These are phyloP conservation scores for Zophobas morio DNA, from an alignment of 1,140 invertebrate genomes.

Conservation along the genomic window DNA sequence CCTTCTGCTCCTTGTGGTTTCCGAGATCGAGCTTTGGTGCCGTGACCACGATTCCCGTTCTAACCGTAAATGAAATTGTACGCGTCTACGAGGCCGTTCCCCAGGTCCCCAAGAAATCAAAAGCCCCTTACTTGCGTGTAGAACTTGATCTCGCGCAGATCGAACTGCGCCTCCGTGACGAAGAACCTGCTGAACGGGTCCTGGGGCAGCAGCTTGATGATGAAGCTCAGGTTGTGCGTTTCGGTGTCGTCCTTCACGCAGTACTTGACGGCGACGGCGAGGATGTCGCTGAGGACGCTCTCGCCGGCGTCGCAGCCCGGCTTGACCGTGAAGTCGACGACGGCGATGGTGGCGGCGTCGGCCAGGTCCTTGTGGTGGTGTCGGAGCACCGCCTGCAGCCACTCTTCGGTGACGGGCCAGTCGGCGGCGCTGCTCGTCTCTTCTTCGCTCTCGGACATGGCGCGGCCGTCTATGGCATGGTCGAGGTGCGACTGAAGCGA, in stretches of 20 bases:
- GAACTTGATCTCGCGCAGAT: slow-evolving; percentile 86
- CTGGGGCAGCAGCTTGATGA: slow-evolving; percentile 82
- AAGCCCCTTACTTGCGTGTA: slow-evolving; percentile 79
- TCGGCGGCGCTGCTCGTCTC: slow-evolving; percentile 66
- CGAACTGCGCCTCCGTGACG: slow-evolving; percentile 86
- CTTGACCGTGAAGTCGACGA: slow-evolving; percentile 70
- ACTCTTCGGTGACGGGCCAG: slow-evolving; percentile 74
- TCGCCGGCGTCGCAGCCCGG: slow-evolving; percentile 73
- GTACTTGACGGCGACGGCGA: slow-evolving; percentile 73
- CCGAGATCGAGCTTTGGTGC: too few species aligned
- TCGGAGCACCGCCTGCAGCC: slow-evolving; percentile 73
- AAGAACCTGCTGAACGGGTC: slow-evolving; percentile 83
- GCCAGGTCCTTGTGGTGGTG: slow-evolving; percentile 69
- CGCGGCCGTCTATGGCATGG: background rate
- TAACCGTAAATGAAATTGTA: too few species aligned
- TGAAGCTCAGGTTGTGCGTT: slow-evolving; percentile 71
- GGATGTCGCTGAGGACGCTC: slow-evolving; percentile 75
- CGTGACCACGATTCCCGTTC: background rate
- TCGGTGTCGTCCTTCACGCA: slow-evolving; percentile 62
- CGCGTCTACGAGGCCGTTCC: too few species aligned
- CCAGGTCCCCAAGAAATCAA: background rate
- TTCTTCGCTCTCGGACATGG: slow-evolving; percentile 74
- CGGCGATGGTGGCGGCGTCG: slow-evolving; percentile 64
- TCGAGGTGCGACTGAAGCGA: background rate
- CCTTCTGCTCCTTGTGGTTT: too few species aligned